These are phyloP conservation scores for Drosophila rellima DNA, from an alignment of 2,888 invertebrate species.

Conservation along the genomic window DNA sequence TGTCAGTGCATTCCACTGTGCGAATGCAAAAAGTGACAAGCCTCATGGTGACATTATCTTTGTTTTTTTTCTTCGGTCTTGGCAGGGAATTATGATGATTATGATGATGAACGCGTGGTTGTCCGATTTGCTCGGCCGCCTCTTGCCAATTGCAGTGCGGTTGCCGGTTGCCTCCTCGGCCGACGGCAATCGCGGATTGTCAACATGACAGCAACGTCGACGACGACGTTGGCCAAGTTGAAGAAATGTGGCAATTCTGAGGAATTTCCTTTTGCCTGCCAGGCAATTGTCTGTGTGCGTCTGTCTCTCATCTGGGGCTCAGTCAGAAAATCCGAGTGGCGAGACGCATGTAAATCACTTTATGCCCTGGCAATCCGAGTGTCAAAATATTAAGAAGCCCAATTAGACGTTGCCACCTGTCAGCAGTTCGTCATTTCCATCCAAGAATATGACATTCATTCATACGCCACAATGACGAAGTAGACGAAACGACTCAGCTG, in stretches of 20 bases:
- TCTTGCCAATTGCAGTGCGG: constrained; percentile 66
- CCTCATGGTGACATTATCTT: constrained; percentile 53
- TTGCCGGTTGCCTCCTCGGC: not conserved
- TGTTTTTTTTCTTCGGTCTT: constrained; percentile 43
- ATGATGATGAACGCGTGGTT: constrained; percentile 82
- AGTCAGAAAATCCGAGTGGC: constrained; percentile 23
- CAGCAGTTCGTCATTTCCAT: constrained; percentile 86
- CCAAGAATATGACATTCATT: constrained; percentile 81
- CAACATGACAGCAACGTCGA: constrained; percentile 50
- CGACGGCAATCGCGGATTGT: constrained; percentile 51
- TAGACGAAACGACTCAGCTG: constrained; percentile 60
- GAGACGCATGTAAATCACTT: constrained; percentile 67
- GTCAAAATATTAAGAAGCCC: constrained; percentile 84
- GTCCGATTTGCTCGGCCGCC: constrained; percentile 72
- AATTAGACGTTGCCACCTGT: constrained; percentile 86
- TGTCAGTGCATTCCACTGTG: constrained; percentile 43
- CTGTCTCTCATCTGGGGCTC: constrained; percentile 7
- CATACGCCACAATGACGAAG: constrained; percentile 72
- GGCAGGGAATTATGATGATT: constrained; percentile 84
- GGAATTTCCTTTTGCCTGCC: constrained; percentile 53
- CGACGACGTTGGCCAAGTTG: constrained; percentile 24
- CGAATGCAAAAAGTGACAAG: constrained; percentile 35
- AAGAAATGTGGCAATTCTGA: constrained; percentile 62
- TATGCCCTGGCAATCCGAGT: constrained; percentile 63
- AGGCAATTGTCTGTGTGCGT: constrained; percentile 69